Base-by-base conservation (phyloP, 2,797 vertebrate species). In the Hyperoplus lanceolatus region DNA sequence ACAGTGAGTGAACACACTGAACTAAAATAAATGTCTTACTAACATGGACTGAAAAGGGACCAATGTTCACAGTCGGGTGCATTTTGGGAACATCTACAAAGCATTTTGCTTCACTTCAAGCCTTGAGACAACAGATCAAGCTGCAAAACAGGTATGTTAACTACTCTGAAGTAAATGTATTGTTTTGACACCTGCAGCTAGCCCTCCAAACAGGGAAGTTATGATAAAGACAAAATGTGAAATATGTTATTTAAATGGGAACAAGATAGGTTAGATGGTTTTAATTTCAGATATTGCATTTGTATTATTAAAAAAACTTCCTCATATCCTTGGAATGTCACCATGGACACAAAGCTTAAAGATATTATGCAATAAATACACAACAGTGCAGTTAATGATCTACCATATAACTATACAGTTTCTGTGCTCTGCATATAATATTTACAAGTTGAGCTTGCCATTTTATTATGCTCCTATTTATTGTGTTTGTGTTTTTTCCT, bases 31-130 rank as follows among this genome's bases (percentile, higher is more conserved):
- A 68, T 70, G 50, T 46, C 49, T 1, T 3, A 38, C 16, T 1
- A 58, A 80, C 53, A 68, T 63, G 54, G 9, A 36, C n/a, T 75
- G 5, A 29, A 68, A 38, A 29, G 49, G 3, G 68, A 50, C 54
- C 66, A 68, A 93, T 94, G 93, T 81, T 90, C 64, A 72, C 29
- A 0, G 9, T 79, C 72, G 83, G 85, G 82, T 79, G 73, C 67
- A 53, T 81, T 89, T 82, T 90, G 9, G 53, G 72, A 84, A 60
- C 65, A 42, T 82, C 64, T 42, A n/a, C 61, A 15, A 90, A 82
- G 68, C 0, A 55, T 65, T 16, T 83, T 72, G 15, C 53, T 13
- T 77, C 51, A 18, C 12, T 43, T 3, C 8, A 73, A 18, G 57
- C 55, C 39, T 50, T 67, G 66, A 82, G 49, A 55, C 60, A 36